Base-by-base conservation (phyloP, 2,888 invertebrate species). In the Calliphora vomitoria region DNA sequence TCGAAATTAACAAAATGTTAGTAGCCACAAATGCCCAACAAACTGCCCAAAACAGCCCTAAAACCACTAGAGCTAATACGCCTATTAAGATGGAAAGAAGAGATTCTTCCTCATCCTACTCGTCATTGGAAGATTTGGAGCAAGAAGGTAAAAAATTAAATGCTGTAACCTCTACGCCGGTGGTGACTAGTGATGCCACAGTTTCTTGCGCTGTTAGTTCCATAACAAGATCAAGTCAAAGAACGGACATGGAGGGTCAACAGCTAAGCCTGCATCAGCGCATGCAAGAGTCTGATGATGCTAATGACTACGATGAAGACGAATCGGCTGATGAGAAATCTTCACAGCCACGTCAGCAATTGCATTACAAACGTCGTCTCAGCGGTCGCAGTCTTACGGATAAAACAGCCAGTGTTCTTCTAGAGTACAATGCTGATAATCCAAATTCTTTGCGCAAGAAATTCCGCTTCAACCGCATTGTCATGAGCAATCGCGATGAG, bases 111-210 rank as follows among this genome's bases (percentile, higher is more conserved):
- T 93, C 94, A 38, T 94, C 94, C 3, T 93, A 93, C 82, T 94
- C 94, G 69, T 94, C 94, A 20, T 88, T 93, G 76, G 94, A 94
- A 88, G 94, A 94, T 72, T 90, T 94, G 88, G 92, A 93, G 2
- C 91, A 91, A 55, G 92, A 92, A 71, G 92, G 92, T 80, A 93
- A 92, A 83, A 93, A 93, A 89, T 90, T 92, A 25, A 91, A 90
- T 88, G 90, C 90, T 15, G 90, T 90, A 88, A 93, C 92, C 81
- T 92, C 93, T 8, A 92, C 92, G 88, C 93, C 92, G 3, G 89
- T 91, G 53, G 89, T 90, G 5, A 62, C 76, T 18, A 78, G 35
- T 41, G 66, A 84, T 68, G 62, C 72, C 13, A 66, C 44, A 62
- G 50, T 64, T 83, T 50, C 62, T 81, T 53, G 50, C 84, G 84